phyloP scores from a whole-genome alignment of 2,797 vertebrate genomes.

The Potorous gilbertii region DNA sequence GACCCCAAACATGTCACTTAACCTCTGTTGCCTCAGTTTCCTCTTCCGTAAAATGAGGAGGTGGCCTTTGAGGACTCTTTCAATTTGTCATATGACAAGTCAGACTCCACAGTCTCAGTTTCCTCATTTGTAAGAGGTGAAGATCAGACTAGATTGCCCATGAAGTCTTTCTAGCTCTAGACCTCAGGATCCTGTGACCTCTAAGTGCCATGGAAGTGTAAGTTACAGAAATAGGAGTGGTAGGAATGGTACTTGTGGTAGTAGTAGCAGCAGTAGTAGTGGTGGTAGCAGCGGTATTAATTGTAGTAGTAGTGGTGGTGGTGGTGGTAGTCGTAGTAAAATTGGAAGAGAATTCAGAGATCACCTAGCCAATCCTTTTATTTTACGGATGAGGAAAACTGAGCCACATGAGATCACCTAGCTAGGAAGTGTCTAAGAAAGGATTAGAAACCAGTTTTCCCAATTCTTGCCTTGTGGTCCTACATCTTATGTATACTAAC shows the following conservation, averaged over 20 bases:
- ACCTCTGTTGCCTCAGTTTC: background rate
- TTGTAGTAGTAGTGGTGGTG: no score
- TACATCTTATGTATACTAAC: background rate
- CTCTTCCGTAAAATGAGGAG: background rate
- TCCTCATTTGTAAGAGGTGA: background rate
- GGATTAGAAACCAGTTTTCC: background rate
- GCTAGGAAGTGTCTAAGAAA: background rate
- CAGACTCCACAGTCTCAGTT: background rate
- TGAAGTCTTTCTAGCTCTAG: background rate
- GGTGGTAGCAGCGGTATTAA: no score
- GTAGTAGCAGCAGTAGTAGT: background rate
- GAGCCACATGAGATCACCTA: background rate
- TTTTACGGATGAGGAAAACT: background rate
- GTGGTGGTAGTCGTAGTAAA: background rate
- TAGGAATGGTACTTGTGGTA: background rate
- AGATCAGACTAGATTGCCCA: background rate
- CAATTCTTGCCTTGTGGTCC: background rate
- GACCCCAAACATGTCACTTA: background rate
- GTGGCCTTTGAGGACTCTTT: background rate
- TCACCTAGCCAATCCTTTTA: background rate
- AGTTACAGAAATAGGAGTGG: background rate
- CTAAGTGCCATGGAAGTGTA: background rate
- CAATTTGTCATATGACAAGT: background rate
- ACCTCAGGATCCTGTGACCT: background rate
- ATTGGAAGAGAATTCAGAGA: background rate